phyloP scores from a whole-genome alignment of 2,888 invertebrate species.

The Brachynemurus nebulosus region DNA sequence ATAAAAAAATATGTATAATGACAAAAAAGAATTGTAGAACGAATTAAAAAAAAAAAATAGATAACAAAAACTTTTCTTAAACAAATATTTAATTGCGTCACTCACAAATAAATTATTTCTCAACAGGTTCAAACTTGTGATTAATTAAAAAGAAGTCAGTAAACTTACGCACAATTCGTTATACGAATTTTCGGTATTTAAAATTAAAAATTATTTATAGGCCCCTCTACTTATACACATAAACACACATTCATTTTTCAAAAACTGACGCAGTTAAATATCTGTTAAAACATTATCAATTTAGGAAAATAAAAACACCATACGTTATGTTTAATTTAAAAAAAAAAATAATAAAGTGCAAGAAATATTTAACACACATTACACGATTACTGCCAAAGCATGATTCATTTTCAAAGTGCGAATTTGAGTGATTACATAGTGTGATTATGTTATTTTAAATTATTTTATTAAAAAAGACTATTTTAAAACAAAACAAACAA shows the following conservation, averaged over 20 bases:
- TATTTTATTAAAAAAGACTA: constrained; percentile 2
- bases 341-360: constrained; percentile 1
- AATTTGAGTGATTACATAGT: background rate
- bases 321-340: background rate
- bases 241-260: too few relatives aligned
- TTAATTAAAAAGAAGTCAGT: too few relatives aligned
- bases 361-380: constrained; percentile 1
- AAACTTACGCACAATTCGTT: too few relatives aligned
- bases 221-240: too few relatives aligned
- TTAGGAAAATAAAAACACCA: constrained; percentile 3
- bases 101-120: too few relatives aligned
- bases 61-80: background rate
- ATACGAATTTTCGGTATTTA: too few relatives aligned
- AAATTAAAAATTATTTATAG: too few relatives aligned
- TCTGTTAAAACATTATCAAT: background rate
- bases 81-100: constrained; percentile 1
- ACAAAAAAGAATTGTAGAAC: constrained; percentile 5
- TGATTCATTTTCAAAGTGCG: constrained; percentile 8
- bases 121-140: too few relatives aligned
- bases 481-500: constrained; percentile 2
- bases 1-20: constrained; percentile 6
- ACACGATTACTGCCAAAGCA: constrained; percentile 10
- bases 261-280: constrained; percentile 1
- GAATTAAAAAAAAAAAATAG: background rate
- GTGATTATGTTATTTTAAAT: constrained; percentile 3